phyloP scores from a whole-genome alignment of 2,888 invertebrate species.

The Bimastos eiseni region DNA sequence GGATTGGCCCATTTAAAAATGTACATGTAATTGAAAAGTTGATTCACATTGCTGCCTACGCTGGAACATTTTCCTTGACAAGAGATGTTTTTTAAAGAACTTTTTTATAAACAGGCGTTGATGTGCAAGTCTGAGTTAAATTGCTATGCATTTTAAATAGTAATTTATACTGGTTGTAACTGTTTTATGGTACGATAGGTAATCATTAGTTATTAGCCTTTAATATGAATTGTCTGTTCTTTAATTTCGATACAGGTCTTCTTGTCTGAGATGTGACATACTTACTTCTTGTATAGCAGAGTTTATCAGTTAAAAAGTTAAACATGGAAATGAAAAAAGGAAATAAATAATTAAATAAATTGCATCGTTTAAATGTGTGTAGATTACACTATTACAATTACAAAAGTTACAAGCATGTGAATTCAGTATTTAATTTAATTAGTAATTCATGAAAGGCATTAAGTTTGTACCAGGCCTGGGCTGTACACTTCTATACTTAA shows the following conservation, averaged over 20 bases:
- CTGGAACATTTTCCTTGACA: background rate
- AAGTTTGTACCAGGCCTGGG: background rate
- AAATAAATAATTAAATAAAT: background rate
- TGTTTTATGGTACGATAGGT: background rate
- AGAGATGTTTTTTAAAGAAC: background rate
- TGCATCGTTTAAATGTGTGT: background rate
- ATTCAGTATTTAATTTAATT: too few relatives aligned
- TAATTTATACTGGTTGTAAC: background rate
- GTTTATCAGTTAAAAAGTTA: background rate
- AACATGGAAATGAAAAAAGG: background rate
- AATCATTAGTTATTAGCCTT: background rate
- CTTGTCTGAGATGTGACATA: background rate
- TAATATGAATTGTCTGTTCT: background rate
- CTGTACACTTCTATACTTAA: background rate
- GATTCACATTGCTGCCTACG: background rate
- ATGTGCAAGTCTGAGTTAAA: background rate
- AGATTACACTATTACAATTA: background rate
- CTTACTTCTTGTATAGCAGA: background rate
- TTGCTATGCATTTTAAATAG: background rate
- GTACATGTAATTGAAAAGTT: background rate
- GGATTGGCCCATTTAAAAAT: background rate
- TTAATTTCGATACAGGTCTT: background rate
- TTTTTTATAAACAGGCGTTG: background rate
- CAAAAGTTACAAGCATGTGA: too few relatives aligned
- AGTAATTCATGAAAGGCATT: background rate